phyloP scores from a whole-genome alignment of 2,113 vertebrate species.

The Cephalopterus ornatus region DNA sequence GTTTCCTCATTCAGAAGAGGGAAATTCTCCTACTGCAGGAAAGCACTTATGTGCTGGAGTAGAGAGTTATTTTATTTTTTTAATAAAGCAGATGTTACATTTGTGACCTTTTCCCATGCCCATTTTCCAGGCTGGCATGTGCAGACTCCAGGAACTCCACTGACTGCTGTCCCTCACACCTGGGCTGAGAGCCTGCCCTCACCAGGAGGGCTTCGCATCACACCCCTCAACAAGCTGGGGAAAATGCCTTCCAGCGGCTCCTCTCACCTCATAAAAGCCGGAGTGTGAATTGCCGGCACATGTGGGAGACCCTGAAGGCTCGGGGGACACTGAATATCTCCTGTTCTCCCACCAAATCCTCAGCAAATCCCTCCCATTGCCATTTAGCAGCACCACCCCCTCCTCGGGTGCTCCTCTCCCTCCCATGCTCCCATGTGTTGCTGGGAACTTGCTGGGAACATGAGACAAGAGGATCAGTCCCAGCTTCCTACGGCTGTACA shows the following conservation, averaged over 20 bases:
- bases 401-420: not conserved
- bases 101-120: not conserved
- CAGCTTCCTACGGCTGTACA: fast-evolving
- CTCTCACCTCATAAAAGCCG: slow-evolving; percentile 32
- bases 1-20: not conserved
- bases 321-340: not conserved
- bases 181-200: not conserved
- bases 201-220: not conserved
- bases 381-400: not conserved
- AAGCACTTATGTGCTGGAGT: not conserved
- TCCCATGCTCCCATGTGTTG: not conserved
- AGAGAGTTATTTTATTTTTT: fast-evolving
- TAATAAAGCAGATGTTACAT: not conserved
- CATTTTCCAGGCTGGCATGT: not conserved
- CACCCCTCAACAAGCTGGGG: not conserved
- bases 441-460: not conserved
- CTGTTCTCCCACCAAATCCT: not conserved
- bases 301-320: not conserved
- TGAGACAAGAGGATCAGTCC: fast-evolving
- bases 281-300: not conserved
- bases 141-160: not conserved
- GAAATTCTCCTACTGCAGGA: not conserved
- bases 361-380: not conserved
- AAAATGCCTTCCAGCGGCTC: slow-evolving; percentile 45
- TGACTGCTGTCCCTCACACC: not conserved